Evolutionary conservation across 2,113 vertebrate species (phyloP).

Genomic region (Indri indri): DNA sequence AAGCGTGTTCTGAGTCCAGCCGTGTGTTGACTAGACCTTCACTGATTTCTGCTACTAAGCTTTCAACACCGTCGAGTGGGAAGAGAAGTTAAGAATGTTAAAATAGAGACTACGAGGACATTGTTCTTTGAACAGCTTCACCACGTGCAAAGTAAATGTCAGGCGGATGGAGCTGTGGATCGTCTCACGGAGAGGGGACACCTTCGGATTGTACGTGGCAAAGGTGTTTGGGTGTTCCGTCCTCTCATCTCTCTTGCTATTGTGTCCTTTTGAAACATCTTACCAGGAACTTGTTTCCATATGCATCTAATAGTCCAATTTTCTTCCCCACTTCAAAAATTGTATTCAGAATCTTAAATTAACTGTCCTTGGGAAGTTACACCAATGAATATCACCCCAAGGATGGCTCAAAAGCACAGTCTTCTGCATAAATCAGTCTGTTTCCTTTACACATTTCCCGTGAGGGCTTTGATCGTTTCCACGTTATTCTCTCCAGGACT

Average conservation of each 20-base stretch:
- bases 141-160: fast-evolving
- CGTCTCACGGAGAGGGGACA: background rate
- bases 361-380: background rate
- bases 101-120: fast-evolving
- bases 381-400: background rate
- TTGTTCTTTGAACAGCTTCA: too few species aligned
- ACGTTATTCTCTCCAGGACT: background rate
- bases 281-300: background rate
- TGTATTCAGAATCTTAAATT: background rate
- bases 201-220: fast-evolving
- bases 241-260: background rate
- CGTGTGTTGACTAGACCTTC: fast-evolving
- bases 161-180: fast-evolving
- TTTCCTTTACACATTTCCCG: background rate
- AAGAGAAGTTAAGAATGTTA: background rate
- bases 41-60: fast-evolving
- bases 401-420: background rate
- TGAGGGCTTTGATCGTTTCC: fast-evolving
- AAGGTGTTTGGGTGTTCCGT: background rate
- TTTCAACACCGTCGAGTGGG: background rate
- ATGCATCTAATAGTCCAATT: background rate
- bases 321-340: background rate
- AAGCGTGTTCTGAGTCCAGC: fast-evolving
- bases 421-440: background rate
- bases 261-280: background rate